Percentiles rank a stretch among this genome's conserved stretches.
These are phyloP conservation scores for Parnassius smintheus DNA, from an alignment of 2,888 invertebrate genomes.

Conservation along the genomic window DNA sequence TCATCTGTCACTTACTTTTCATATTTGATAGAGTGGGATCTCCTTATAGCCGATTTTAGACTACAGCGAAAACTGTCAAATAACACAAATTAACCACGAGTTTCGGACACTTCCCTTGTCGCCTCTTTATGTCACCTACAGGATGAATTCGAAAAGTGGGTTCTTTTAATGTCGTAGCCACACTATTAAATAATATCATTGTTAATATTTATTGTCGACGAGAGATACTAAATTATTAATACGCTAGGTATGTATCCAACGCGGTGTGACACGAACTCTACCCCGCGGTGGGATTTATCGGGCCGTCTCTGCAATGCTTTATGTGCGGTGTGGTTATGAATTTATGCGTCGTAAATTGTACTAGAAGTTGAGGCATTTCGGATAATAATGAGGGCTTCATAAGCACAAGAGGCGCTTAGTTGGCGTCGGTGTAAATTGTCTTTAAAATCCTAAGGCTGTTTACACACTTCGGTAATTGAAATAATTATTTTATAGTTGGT, in stretches of 20 bases:
- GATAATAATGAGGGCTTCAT: conserved; percentile 17
- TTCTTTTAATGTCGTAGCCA: no score
- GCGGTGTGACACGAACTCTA: conserved; percentile 3
- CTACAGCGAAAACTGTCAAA: no score
- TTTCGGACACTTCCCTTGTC: no score
- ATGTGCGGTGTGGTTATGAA: conserved; percentile 14
- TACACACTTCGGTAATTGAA: background rate
- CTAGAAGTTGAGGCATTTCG: conserved; percentile 12
- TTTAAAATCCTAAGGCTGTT: background rate
- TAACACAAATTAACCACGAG: no score
- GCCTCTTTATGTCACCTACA: no score
- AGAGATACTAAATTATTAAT: background rate
- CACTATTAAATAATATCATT: no score
- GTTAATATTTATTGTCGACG: background rate
- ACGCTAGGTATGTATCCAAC: background rate
- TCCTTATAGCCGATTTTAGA: no score
- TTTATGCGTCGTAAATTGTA: conserved; percentile 23
- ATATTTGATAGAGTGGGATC: no score
- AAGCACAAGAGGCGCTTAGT: conserved; percentile 4
- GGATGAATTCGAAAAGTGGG: no score
- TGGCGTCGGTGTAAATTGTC: conserved; percentile 1
- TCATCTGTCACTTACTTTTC: no score
- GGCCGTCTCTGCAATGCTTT: conserved; percentile 12
- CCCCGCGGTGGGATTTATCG: conserved; percentile 12
- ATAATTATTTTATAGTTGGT: background rate